Percentiles rank a stretch among this genome's conserved stretches.
phyloP scores from a whole-genome alignment of 2,888 invertebrate genomes.

The Cephus spinipes region DNA sequence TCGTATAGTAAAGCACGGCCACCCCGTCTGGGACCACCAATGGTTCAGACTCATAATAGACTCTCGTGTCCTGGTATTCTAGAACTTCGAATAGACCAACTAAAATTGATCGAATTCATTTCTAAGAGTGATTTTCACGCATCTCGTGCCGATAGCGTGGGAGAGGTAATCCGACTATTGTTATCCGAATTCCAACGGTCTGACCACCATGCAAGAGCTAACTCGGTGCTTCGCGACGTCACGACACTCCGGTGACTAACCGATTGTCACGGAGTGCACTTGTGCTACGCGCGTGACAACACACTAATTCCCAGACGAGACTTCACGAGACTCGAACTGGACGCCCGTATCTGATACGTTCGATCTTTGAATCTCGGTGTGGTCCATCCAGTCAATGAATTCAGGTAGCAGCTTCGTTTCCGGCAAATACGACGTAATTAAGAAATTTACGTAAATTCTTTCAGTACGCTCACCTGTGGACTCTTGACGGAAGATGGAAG shows the following conservation, averaged over 20 bases:
- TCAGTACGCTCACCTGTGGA: background rate
- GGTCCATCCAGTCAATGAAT: background rate
- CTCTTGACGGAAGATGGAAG: background rate
- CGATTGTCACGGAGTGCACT: slow-evolving; percentile 13
- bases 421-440: background rate
- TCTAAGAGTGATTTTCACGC: slow-evolving; percentile 49
- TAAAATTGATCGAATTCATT: slow-evolving; percentile 49
- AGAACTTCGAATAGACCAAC: background rate
- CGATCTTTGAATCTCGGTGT: background rate
- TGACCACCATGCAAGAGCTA: background rate
- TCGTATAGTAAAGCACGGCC: background rate
- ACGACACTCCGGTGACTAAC: slow-evolving; percentile 4
- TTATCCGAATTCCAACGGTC: slow-evolving; percentile 3
- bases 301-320: background rate
- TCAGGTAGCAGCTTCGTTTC: background rate
- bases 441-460: background rate
- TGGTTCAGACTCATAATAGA: background rate
- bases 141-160: slow-evolving; percentile 54
- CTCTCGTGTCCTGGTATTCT: background rate
- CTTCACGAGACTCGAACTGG: background rate
- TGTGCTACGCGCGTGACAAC: slow-evolving; percentile 5
- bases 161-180: slow-evolving; percentile 42
- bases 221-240: slow-evolving; percentile 2
- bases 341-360: slow-evolving; percentile 1
- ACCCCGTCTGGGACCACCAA: background rate